A percentile compares a stretch with the other conserved stretches of the same genome.
Conservation (phyloP, 2,888 invertebrate genomes). For the Oscheius myriophilus region DNA sequence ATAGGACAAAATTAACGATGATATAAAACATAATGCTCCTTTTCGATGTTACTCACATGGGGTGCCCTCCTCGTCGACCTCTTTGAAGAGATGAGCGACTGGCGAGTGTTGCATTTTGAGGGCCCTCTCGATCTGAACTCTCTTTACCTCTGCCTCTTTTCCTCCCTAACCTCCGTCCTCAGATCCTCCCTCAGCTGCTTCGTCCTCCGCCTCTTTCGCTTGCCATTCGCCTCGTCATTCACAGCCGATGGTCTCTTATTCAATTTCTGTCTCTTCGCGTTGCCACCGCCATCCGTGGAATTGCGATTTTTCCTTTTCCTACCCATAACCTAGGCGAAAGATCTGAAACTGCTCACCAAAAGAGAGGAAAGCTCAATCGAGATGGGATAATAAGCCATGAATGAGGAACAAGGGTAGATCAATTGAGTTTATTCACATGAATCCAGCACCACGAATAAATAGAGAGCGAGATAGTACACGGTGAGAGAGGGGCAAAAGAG, state of each 20-base stretch:
- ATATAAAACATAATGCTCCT: no score
- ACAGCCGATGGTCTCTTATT: neutral
- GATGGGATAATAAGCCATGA: neutral
- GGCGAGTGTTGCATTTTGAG: neutral
- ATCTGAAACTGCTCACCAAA: neutral
- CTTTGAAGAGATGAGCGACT: neutral
- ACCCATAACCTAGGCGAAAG: neutral
- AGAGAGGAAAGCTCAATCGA: neutral
- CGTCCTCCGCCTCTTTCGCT: neutral
- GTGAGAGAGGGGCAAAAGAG: neutral
- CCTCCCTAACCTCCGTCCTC: neutral
- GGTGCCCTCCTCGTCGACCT: neutral
- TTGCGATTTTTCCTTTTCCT: no score
- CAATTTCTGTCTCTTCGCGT: slow-evolving; percentile 1
- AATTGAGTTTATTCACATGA: neutral
- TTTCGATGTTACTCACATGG: neutral
- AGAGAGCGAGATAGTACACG: neutral
- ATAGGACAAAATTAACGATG: no score
- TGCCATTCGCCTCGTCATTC: neutral
- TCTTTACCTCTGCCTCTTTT: neutral
- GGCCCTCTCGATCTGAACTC: slow-evolving; percentile 3
- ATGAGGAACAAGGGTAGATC: neutral
- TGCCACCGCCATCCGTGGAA: neutral
- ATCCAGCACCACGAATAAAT: neutral
- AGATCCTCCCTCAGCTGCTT: slow-evolving; percentile 3